Evolutionary conservation across 1,140 invertebrate species (phyloP).

Genomic region (Metopolophium dirhodum): DNA sequence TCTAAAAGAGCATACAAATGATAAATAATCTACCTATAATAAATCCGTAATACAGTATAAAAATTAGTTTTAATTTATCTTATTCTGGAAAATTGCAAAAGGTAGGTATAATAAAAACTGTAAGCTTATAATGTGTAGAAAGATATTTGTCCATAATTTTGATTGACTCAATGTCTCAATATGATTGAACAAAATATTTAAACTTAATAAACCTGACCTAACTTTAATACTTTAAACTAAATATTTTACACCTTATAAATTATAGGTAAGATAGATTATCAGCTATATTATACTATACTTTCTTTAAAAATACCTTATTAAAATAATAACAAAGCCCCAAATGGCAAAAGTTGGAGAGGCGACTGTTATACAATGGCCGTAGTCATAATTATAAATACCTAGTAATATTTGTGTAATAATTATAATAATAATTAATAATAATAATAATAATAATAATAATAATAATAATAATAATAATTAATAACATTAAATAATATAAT

Average conservation of each 20-base stretch:
- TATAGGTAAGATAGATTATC: not conserved
- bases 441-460: not conserved
- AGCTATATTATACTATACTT: not conserved
- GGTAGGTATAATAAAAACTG: not conserved
- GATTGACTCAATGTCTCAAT: not conserved
- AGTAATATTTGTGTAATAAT: not conserved
- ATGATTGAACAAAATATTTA: not conserved
- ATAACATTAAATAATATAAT: slow-evolving; percentile 17
- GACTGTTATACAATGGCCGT: not conserved
- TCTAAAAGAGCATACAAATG: not conserved
- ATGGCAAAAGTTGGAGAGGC: not conserved
- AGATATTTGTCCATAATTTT: not conserved
- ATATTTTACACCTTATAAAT: not conserved
- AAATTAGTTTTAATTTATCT: not conserved
- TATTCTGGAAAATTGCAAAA: not conserved
- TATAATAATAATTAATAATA: not conserved
- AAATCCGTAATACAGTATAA: not conserved
- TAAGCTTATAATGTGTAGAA: not conserved
- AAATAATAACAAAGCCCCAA: not conserved
- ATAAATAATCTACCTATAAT: not conserved
- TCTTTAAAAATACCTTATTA: not conserved
- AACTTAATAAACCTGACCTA: not conserved
- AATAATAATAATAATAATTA: not conserved
- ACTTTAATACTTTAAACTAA: not conserved
- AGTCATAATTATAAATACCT: not conserved